Conservation (phyloP, 2,888 invertebrate genomes). For the Leptinotarsa rubiginosa region DNA sequence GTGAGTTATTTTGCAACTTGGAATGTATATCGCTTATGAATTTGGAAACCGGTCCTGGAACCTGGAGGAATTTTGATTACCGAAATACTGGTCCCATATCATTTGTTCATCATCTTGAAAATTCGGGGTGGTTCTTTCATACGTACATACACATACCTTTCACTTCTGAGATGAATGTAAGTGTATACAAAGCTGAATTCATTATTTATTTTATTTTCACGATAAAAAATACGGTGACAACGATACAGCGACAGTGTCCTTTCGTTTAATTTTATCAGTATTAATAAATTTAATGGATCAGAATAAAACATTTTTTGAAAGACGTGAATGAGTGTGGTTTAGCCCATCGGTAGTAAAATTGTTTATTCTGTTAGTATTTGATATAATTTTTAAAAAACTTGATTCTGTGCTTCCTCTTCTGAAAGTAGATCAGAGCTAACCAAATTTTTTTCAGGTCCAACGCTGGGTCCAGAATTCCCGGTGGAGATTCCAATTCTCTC, state of each 20-base stretch:
- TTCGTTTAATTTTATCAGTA: too few relatives aligned
- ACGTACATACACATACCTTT: not conserved
- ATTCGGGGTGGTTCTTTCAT: not conserved
- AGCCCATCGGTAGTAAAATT: too few relatives aligned
- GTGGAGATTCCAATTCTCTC: slow-evolving; percentile 51
- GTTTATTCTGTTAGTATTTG: too few relatives aligned
- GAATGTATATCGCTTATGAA: not conserved
- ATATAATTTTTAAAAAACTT: too few relatives aligned
- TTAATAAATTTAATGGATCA: too few relatives aligned
- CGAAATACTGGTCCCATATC: slow-evolving; percentile 8
- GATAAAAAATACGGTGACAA: too few relatives aligned
- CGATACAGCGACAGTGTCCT: too few relatives aligned
- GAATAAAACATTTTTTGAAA: too few relatives aligned
- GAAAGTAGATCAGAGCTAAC: not conserved
- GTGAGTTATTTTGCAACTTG: not conserved
- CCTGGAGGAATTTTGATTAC: slow-evolving; percentile 6
- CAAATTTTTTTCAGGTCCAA: slow-evolving; percentile 55
- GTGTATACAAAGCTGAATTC: too few relatives aligned
- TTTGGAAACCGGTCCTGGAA: slow-evolving; percentile 12
- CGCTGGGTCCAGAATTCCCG: slow-evolving; percentile 54
- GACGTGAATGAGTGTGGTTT: too few relatives aligned
- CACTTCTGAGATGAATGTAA: too few relatives aligned
- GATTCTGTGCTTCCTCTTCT: not conserved
- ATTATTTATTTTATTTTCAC: too few relatives aligned
- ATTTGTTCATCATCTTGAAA: not conserved